Evolutionary conservation across 2,888 invertebrate genomes (phyloP), one percentile per base, ranked within the genome.

Genomic region (Heterodera filipjevi): DNA sequence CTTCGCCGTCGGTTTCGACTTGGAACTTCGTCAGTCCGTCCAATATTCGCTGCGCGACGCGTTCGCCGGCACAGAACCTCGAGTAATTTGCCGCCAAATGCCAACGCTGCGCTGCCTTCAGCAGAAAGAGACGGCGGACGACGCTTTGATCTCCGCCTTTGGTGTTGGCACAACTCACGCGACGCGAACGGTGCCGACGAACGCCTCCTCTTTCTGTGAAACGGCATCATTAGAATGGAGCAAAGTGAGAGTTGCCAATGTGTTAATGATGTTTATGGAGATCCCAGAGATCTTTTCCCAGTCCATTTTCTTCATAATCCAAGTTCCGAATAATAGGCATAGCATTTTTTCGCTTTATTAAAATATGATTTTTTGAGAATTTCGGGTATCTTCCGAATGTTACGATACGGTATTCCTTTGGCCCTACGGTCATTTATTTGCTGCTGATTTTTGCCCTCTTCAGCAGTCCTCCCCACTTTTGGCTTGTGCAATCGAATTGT

Each of bases 401-500:
- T n/a, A n/a, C n/a, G n/a, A n/a, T n/a, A n/a, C n/a, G n/a, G n/a
- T n/a, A n/a, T n/a, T n/a, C n/a, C n/a, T n/a, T n/a, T n/a, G n/a
- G n/a, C n/a, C n/a, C n/a, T n/a, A n/a, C n/a, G n/a, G n/a, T n/a
- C 6, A 3, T 49, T 14, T 16, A 19, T 19, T 49, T 8, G 49
- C 49, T n/a, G n/a, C n/a, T n/a, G n/a, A 49, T 49, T 49, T 49
- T 49, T 16, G 22, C 22, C 66, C n/a, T 22, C 5, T 16, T 77
- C 14, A 49, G 14, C 49, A 44, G 44, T 77, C n/a, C 22, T 33
- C 30, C 19, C 33, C 32, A 2, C 49, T 77, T 44, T 39, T 46
- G 19, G 53, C 79, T n/a, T 80, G 80, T 68, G 59, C 73, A 8
- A 44, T 78, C 44, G 70, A 81, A 30, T 59, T 80, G 76, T 78